These are phyloP conservation scores for Dendronephthya gigantea DNA, from an alignment of 64 coral and sea anemone species.

Conservation along the genomic window DNA sequence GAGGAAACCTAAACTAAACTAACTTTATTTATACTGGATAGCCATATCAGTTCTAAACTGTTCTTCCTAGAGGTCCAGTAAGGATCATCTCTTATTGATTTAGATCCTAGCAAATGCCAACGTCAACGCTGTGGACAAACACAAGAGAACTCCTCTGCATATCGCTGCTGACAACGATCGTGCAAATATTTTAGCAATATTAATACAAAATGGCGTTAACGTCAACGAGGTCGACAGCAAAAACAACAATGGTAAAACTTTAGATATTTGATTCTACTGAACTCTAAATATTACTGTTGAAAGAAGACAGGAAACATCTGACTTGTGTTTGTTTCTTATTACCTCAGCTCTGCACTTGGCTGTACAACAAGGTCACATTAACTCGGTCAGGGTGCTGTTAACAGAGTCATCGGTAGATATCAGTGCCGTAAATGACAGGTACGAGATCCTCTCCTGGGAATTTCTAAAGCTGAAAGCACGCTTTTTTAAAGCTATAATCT, in stretches of 20 bases:
- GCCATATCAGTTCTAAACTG: no score
- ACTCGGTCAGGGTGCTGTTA: slow-evolving; percentile 65
- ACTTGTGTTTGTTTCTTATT: no score
- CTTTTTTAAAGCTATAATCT: background rate
- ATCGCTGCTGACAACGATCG: slow-evolving; percentile 63
- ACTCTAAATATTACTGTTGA: background rate
- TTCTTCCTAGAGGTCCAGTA: no score
- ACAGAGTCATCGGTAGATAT: slow-evolving; percentile 84
- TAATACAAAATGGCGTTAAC: slow-evolving; percentile 60
- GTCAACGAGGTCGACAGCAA: slow-evolving; percentile 67
- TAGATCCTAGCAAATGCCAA: slow-evolving; percentile 67
- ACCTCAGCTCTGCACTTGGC: slow-evolving; percentile 88
- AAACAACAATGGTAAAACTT: slow-evolving; percentile 61
- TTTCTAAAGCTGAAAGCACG: background rate
- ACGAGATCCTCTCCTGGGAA: no score
- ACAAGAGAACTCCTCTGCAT: slow-evolving; percentile 67
- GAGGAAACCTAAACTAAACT: no score
- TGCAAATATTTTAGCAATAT: slow-evolving; percentile 47
- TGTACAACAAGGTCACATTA: slow-evolving; percentile 81
- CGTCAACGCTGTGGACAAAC: slow-evolving; percentile 67
- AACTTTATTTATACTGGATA: no score
- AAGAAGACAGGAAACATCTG: no score
- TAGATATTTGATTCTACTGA: background rate
- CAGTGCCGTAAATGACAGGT: slow-evolving; percentile 63
- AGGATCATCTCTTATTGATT: no score